phyloP scores from a whole-genome alignment of 2,888 invertebrate genomes.

The Hypomecis atomaria region DNA sequence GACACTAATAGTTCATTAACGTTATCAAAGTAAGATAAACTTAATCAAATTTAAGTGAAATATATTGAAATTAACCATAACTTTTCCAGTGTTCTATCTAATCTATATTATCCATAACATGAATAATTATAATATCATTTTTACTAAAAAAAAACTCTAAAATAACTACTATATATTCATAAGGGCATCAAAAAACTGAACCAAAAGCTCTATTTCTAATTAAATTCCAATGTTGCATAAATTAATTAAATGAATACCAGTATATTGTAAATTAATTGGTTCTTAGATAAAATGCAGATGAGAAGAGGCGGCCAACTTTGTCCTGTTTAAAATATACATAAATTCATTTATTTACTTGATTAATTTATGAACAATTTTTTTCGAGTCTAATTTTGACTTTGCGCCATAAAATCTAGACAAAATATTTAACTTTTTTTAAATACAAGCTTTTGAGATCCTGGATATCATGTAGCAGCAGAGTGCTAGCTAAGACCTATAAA shows the following conservation, averaged over 20 bases:
- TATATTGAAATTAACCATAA: background rate
- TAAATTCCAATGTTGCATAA: slow-evolving; percentile 36
- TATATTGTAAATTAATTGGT: slow-evolving; percentile 75
- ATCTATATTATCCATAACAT: slow-evolving; percentile 5
- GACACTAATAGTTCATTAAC: background rate
- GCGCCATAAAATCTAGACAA: too few species aligned
- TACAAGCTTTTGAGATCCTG: too few species aligned
- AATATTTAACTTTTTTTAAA: too few species aligned
- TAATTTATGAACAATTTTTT: too few species aligned
- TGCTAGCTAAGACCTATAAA: too few species aligned
- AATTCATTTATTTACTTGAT: slow-evolving; percentile 4
- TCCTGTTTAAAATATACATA: slow-evolving; percentile 36
- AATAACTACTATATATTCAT: slow-evolving; percentile 11
- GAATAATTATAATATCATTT: background rate
- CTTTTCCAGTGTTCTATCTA: background rate
- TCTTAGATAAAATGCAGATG: slow-evolving; percentile 72
- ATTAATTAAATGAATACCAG: slow-evolving; percentile 64
- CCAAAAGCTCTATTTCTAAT: slow-evolving; percentile 46
- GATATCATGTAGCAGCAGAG: too few species aligned
- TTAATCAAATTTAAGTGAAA: background rate
- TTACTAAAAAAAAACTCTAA: background rate
- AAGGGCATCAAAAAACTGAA: slow-evolving; percentile 13
- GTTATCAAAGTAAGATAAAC: slow-evolving; percentile 5
- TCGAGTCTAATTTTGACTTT: too few species aligned
- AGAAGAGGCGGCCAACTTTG: slow-evolving; percentile 53